phyloP scores from a whole-genome alignment of 2,888 invertebrate genomes.

The Pelosia muscerda region DNA sequence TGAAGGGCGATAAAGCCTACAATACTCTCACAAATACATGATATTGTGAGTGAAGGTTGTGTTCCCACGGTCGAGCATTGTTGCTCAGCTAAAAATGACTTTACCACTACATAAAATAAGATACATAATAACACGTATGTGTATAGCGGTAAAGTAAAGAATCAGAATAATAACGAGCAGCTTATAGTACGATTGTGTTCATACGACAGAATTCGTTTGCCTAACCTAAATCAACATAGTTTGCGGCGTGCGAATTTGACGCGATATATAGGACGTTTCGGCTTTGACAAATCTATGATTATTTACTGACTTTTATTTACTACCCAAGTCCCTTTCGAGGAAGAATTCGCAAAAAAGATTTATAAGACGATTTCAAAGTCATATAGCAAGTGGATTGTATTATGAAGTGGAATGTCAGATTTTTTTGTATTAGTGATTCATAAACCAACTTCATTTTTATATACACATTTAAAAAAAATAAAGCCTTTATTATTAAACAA shows the following conservation, averaged over 20 bases:
- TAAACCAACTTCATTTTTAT: no score
- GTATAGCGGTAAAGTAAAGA: background rate
- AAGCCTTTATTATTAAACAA: no score
- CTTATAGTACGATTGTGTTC: background rate
- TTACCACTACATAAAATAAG: background rate
- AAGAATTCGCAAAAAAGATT: no score
- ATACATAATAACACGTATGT: background rate
- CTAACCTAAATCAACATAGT: slow-evolving; percentile 29
- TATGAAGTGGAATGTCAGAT: no score
- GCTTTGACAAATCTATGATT: slow-evolving; percentile 11
- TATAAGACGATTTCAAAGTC: no score
- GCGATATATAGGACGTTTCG: slow-evolving; percentile 33
- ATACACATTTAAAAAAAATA: no score
- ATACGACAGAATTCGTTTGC: slow-evolving; percentile 10
- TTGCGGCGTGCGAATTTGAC: slow-evolving; percentile 21
- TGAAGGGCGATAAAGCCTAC: background rate
- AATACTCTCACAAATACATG: background rate
- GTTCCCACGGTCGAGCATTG: background rate
- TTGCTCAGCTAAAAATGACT: background rate
- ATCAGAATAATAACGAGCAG: background rate
- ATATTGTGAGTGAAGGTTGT: background rate
- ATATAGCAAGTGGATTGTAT: no score
- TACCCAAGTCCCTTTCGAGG: no score
- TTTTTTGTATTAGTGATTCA: no score
- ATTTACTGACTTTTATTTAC: no score